phyloP scores from a whole-genome alignment of 2,888 invertebrate species.

The Dasypogon diadema region DNA sequence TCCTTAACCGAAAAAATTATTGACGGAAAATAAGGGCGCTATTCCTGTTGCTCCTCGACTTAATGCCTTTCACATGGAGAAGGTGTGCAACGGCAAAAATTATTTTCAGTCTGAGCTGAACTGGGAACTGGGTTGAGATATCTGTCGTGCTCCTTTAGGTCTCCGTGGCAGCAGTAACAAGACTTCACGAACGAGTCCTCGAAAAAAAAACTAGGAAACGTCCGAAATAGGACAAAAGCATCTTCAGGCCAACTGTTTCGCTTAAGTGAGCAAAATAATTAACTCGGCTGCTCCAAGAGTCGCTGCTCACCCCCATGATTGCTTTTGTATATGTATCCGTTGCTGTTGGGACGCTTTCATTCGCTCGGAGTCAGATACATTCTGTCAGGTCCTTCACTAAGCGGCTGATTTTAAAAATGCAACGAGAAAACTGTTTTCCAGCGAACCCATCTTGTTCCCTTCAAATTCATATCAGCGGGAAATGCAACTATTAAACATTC shows the following conservation, averaged over 20 bases:
- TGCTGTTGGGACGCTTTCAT: no score
- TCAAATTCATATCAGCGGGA: no score
- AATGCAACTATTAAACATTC: no score
- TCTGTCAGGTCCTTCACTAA: no score
- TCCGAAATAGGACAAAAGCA: slow-evolving; percentile 7
- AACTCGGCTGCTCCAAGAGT: slow-evolving; percentile 10
- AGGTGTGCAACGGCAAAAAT: background rate
- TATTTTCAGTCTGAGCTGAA: background rate
- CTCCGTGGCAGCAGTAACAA: slow-evolving; percentile 20
- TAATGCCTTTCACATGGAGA: slow-evolving; percentile 15
- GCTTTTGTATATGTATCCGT: no score
- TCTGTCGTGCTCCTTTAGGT: slow-evolving; percentile 3
- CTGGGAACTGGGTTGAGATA: slow-evolving; percentile 30
- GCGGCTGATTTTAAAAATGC: no score
- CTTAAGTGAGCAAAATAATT: slow-evolving; percentile 21
- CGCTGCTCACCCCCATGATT: no score
- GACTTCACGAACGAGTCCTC: background rate
- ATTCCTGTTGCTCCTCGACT: background rate
- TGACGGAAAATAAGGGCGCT: background rate
- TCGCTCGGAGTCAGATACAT: no score
- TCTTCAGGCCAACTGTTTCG: slow-evolving; percentile 3
- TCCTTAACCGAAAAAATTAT: slow-evolving; percentile 10
- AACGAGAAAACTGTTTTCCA: no score
- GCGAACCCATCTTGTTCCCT: no score
- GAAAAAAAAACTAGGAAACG: background rate